phyloP scores from a whole-genome alignment of 2,113 vertebrate genomes.

The Xyrauchen texanus region DNA sequence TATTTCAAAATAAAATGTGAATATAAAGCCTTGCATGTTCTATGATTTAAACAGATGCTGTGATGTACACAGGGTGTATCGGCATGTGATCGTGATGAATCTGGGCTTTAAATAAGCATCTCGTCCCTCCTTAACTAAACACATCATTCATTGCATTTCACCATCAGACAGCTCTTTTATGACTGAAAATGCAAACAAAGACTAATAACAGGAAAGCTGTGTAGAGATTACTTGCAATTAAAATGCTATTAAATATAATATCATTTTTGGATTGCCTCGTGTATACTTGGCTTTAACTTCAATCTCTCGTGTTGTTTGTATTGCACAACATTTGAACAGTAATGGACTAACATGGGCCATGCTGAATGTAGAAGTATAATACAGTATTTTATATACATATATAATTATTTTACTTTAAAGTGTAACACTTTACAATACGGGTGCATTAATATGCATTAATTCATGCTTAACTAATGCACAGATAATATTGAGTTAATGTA shows the following conservation, averaged over 20 bases:
- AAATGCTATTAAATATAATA: neutral
- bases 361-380: no score
- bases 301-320: neutral
- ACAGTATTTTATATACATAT: no score
- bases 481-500: no score
- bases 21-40: neutral
- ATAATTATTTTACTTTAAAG: no score
- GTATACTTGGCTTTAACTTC: neutral
- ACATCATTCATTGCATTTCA: neutral
- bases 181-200: neutral
- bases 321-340: neutral
- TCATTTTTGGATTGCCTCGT: neutral
- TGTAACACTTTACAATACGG: no score
- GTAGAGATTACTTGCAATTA: slow-evolving; percentile 16
- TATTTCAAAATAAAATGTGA: neutral
- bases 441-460: no score
- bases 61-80: neutral
- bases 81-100: no score
- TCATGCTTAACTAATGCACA: no score
- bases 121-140: neutral
- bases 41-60: no score
- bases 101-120: no score
- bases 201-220: neutral
- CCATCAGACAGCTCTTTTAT: neutral
- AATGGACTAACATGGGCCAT: neutral